These are phyloP conservation scores for Gonatopus flavifemur DNA, from an alignment of 1,140 invertebrate genomes.

Conservation along the genomic window DNA sequence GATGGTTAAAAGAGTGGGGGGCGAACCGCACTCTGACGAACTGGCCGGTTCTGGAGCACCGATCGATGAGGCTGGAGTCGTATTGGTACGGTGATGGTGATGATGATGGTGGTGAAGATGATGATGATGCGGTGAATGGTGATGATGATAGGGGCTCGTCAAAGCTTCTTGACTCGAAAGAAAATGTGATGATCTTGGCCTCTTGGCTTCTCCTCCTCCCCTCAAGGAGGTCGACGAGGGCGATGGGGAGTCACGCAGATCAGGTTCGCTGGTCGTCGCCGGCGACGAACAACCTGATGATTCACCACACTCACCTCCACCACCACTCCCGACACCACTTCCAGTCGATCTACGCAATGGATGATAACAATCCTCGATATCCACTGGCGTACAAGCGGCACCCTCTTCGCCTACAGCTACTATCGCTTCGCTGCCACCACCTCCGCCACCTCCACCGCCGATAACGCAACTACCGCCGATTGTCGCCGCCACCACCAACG, in stretches of 20 bases:
- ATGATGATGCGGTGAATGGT: conserved; percentile 27
- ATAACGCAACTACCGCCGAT: conserved; percentile 1
- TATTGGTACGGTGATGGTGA: conserved; percentile 37
- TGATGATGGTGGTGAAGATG: conserved; percentile 34
- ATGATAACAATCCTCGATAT: conserved; percentile 47
- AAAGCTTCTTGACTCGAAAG: conserved; percentile 35
- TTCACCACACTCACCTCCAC: conserved; percentile 31
- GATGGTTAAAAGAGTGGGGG: conserved; percentile 60
- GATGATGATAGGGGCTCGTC: conserved; percentile 23
- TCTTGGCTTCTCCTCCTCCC: conserved; percentile 39
- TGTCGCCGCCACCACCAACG: conserved; percentile 52
- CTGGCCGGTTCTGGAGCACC: conserved; percentile 56
- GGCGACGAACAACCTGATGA: conserved; percentile 55
- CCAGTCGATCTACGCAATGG: conserved; percentile 12
- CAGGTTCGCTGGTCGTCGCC: conserved; percentile 50
- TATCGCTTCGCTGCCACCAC: conserved; percentile 25
- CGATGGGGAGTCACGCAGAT: conserved; percentile 48
- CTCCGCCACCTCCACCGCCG: conserved; percentile 4
- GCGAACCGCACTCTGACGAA: conserved; percentile 71
- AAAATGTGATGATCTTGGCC: conserved; percentile 43
- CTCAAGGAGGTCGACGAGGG: conserved; percentile 45
- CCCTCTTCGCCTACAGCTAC: conserved; percentile 35
- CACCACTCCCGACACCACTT: background rate
- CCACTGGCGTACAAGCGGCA: conserved; percentile 31
- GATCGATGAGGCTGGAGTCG: conserved; percentile 39